These are phyloP conservation scores for Electrona antarctica DNA, from an alignment of 2,113 vertebrate genomes.

Conservation along the genomic window DNA sequence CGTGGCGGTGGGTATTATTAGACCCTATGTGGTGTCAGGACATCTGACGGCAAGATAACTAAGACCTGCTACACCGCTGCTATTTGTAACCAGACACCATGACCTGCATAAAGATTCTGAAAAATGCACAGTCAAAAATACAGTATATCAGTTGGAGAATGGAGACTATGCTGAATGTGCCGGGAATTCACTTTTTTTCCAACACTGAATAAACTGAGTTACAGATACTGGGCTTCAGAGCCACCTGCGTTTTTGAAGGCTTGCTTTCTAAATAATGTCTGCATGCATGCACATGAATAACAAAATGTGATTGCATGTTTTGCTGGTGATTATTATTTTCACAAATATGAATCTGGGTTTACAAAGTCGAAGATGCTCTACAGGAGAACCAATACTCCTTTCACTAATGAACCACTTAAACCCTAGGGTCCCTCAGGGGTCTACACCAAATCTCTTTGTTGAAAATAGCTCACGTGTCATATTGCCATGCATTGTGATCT, in stretches of 20 bases:
- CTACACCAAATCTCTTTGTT: too few relatives aligned
- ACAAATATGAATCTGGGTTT: neutral
- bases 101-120: too few relatives aligned
- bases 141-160: too few relatives aligned
- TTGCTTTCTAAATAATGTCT: neutral
- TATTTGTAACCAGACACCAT: neutral
- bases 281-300: neutral
- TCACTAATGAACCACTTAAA: neutral
- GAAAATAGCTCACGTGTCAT: too few relatives aligned
- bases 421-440: neutral
- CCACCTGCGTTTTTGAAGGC: neutral
- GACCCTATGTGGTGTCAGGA: neutral
- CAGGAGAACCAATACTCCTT: constrained; percentile 14
- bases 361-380: constrained; percentile 14
- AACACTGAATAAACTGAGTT: neutral
- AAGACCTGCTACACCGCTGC: neutral
- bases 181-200: too few relatives aligned
- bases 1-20: constrained; percentile 5
- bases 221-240: neutral
- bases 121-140: too few relatives aligned
- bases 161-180: too few relatives aligned
- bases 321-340: neutral
- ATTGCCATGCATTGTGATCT: too few relatives aligned
- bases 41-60: neutral
- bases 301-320: neutral